These are phyloP conservation scores for Heliconius eleuchia DNA, from an alignment of 1,140 invertebrate species.

Conservation along the genomic window DNA sequence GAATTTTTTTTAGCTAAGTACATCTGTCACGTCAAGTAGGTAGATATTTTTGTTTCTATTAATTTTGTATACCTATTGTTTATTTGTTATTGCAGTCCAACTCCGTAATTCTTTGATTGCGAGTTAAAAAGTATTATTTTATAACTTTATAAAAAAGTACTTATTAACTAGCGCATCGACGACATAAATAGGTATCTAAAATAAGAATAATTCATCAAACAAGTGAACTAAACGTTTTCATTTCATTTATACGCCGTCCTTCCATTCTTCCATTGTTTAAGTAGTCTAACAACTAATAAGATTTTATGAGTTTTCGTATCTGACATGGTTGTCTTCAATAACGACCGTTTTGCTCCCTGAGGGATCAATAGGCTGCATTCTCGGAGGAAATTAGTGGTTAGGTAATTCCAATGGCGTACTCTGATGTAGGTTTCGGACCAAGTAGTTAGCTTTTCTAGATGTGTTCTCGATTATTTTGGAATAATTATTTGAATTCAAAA, in stretches of 20 bases:
- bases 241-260: neutral
- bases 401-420: constrained; percentile 34
- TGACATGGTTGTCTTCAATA: constrained; percentile 27
- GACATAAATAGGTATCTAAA: too few species aligned
- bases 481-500: too few species aligned
- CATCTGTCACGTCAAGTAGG: too few species aligned
- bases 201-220: neutral
- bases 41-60: too few species aligned
- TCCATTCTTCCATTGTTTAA: neutral
- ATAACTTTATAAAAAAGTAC: too few species aligned
- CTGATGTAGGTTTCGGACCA: constrained; percentile 20
- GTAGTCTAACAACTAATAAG: constrained; percentile 6
- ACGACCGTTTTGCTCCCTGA: constrained; percentile 31
- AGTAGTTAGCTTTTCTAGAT: constrained; percentile 19
- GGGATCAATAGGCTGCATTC: constrained; percentile 41
- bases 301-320: constrained; percentile 21
- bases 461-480: neutral
- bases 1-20: too few species aligned
- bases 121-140: too few species aligned
- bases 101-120: too few species aligned
- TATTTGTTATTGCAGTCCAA: too few species aligned
- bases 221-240: neutral
- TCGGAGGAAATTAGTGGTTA: constrained; percentile 43
- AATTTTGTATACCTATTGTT: too few species aligned
- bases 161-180: too few species aligned